Conservation (phyloP, 2,113 vertebrate genomes). For the Aegithalos caudatus region DNA sequence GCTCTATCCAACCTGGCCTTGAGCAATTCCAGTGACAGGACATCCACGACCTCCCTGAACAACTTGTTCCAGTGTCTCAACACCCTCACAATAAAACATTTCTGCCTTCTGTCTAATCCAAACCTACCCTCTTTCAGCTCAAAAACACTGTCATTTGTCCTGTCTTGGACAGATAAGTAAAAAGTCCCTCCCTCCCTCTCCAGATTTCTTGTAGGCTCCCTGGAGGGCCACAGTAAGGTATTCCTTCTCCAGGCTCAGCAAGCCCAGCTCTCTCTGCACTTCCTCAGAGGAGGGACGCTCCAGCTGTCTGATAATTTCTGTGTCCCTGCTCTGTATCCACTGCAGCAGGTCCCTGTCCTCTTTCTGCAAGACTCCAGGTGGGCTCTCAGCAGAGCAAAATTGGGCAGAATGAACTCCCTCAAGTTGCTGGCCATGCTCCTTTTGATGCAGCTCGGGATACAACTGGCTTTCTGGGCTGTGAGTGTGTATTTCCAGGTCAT, state of each 20-base stretch:
- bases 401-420: accelerated
- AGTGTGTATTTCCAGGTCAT: accelerated
- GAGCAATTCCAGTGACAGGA: not conserved
- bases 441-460: not conserved
- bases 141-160: not conserved
- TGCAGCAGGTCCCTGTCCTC: not conserved
- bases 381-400: not conserved
- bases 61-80: not conserved
- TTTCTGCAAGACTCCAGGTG: not conserved
- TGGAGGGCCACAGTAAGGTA: not conserved
- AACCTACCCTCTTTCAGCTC: not conserved
- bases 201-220: not conserved
- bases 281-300: not conserved
- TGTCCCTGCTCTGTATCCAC: not conserved
- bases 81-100: not conserved
- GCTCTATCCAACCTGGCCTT: not conserved
- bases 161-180: not conserved
- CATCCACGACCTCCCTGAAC: not conserved
- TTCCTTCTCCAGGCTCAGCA: not conserved
- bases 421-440: accelerated
- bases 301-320: not conserved
- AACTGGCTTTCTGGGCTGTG: not conserved
- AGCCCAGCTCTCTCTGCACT: not conserved
- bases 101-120: not conserved
- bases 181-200: not conserved